These are phyloP conservation scores for Suricata suricatta DNA, from an alignment of 2,113 vertebrate genomes.

Conservation along the genomic window DNA sequence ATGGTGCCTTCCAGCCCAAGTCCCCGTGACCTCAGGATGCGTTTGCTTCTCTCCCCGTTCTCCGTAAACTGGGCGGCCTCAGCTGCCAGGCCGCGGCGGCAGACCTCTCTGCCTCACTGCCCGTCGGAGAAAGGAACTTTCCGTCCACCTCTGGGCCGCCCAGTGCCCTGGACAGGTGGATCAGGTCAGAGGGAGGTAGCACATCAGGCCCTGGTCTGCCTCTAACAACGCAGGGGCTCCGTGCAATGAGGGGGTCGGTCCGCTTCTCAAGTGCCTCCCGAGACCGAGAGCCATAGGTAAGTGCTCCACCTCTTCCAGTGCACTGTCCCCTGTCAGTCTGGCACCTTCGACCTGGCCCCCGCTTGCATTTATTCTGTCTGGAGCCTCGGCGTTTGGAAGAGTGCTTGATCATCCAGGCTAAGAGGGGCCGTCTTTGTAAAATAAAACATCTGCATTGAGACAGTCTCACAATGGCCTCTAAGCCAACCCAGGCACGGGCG, in stretches of 20 bases:
- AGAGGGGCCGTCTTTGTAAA: background rate
- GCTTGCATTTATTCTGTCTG: background rate
- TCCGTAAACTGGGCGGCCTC: background rate
- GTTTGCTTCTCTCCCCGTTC: background rate
- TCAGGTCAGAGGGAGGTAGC: background rate
- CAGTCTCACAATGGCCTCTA: rapidly evolving
- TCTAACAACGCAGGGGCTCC: no score
- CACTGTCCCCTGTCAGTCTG: no score
- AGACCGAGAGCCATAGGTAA: rapidly evolving
- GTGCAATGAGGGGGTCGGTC: rapidly evolving
- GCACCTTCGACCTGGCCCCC: background rate
- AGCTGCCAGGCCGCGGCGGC: rapidly evolving
- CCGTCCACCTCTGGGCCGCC: background rate
- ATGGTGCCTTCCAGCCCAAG: rapidly evolving
- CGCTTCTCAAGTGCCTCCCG: background rate
- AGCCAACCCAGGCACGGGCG: rapidly evolving
- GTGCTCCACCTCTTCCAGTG: background rate
- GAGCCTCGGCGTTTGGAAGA: background rate
- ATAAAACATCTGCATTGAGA: rapidly evolving
- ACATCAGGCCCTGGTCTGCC: background rate
- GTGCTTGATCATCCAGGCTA: background rate
- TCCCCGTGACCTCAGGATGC: rapidly evolving
- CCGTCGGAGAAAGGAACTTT: no score
- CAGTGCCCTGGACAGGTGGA: rapidly evolving
- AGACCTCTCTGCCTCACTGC: background rate